A percentile compares a stretch with the other conserved stretches of the same genome.
Evolutionary conservation across 1,140 invertebrate species (phyloP).

Genomic region (Lucilia sericata): DNA sequence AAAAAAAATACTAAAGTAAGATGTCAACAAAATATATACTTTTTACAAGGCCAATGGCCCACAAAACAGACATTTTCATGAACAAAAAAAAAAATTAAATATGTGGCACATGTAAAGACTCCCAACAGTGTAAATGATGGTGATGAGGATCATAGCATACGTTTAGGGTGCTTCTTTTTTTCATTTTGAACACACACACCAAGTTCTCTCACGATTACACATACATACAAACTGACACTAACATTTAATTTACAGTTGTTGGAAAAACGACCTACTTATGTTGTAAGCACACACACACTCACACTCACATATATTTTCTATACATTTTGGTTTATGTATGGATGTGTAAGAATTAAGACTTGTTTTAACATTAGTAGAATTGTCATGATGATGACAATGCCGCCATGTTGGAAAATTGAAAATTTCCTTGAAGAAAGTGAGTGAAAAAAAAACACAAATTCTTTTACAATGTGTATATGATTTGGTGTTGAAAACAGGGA

Average conservation of each 20-base stretch:
- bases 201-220: background rate
- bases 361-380: background rate
- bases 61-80: too few relatives aligned
- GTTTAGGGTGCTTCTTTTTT: background rate
- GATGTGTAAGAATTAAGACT: background rate
- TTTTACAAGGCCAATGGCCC: background rate
- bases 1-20: background rate
- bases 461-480: background rate
- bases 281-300: background rate
- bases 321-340: background rate
- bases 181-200: too few relatives aligned
- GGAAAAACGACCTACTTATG: background rate
- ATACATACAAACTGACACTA: too few relatives aligned
- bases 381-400: conserved; percentile 3
- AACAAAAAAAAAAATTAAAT: background rate
- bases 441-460: too few relatives aligned
- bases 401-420: conserved; percentile 10
- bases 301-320: too few relatives aligned
- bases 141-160: conserved; percentile 9
- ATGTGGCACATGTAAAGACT: background rate
- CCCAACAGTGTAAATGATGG: background rate
- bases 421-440: background rate
- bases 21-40: conserved; percentile 4
- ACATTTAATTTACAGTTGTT: background rate
- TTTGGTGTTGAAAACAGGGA: background rate